Evolutionary conservation across 2,888 invertebrate species (phyloP).

Genomic region (Drosophila kokeensis): DNA sequence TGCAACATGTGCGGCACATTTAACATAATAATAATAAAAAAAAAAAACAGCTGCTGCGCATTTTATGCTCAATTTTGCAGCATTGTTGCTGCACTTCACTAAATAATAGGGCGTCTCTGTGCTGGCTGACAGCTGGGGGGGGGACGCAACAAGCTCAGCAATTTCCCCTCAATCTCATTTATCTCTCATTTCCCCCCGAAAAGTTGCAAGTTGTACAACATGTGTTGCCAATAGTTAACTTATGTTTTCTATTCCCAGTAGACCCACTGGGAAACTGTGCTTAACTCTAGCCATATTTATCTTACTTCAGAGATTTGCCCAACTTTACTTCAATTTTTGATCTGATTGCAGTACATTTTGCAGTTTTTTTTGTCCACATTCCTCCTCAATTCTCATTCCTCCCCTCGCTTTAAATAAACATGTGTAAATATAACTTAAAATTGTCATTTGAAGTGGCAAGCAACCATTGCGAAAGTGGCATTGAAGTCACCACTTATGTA

Average conservation of each 20-base stretch:
- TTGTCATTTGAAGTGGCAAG: slow-evolving; percentile 25
- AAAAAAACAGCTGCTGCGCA: slow-evolving; percentile 25
- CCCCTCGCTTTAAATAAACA: slow-evolving; percentile 47
- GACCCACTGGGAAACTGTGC: background rate
- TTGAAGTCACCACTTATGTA: slow-evolving; percentile 31
- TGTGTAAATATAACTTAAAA: slow-evolving; percentile 19
- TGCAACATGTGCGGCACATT: slow-evolving; percentile 66
- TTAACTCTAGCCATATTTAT: background rate
- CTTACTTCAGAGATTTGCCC: background rate
- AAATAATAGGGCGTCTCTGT: slow-evolving; percentile 73
- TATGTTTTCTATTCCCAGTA: background rate
- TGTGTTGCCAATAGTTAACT: background rate
- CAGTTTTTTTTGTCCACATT: background rate
- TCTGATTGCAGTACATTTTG: no score
- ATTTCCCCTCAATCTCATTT: slow-evolving; percentile 18
- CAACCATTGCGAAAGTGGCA: slow-evolving; percentile 1
- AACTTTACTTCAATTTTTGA: background rate
- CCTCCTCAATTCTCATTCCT: no score
- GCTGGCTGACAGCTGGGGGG: slow-evolving; percentile 28
- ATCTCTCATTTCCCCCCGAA: background rate
- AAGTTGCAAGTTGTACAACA: background rate
- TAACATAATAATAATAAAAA: background rate
- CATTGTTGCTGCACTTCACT: slow-evolving; percentile 67
- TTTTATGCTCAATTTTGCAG: slow-evolving; percentile 51
- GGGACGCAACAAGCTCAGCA: slow-evolving; percentile 8